Percentiles rank a stretch among this genome's conserved stretches.
phyloP scores from a whole-genome alignment of 2,888 invertebrate genomes.

The Chaetogeoica ovagalla region DNA sequence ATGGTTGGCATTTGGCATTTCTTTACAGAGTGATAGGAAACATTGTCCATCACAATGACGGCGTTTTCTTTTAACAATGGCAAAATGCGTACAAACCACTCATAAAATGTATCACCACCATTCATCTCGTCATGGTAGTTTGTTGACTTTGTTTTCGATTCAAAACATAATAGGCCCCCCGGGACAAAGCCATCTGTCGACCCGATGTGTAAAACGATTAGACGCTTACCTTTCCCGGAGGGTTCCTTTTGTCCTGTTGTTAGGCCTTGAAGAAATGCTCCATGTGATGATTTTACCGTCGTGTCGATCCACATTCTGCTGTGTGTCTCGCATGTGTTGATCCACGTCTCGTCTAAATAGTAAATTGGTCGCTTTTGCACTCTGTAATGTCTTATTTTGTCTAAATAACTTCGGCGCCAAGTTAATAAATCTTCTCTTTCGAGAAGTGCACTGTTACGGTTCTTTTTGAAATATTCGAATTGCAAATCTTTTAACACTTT shows the following conservation, averaged over 20 bases:
- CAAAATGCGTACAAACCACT: no score
- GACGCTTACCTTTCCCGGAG: no score
- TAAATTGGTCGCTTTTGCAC: not conserved
- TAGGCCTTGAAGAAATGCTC: conserved; percentile 14
- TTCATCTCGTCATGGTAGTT: no score
- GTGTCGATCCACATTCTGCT: conserved; percentile 12
- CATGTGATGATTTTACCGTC: conserved; percentile 25
- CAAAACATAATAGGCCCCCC: no score
- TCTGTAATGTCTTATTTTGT: not conserved
- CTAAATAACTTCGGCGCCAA: not conserved
- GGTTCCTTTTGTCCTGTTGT: conserved; percentile 3
- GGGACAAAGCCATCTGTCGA: conserved; percentile 1
- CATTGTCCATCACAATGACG: no score
- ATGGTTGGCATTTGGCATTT: no score
- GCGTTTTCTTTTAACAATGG: no score
- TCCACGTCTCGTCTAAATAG: no score
- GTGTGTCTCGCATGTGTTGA: not conserved
- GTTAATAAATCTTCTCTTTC: not conserved
- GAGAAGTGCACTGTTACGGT: not conserved
- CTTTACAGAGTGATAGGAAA: no score
- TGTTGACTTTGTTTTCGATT: no score
- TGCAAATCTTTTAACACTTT: conserved; percentile 13
- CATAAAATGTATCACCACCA: no score
- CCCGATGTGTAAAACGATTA: not conserved
- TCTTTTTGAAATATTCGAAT: not conserved